Conservation (phyloP, 2,888 invertebrate species). For the Hetaerina titia region DNA sequence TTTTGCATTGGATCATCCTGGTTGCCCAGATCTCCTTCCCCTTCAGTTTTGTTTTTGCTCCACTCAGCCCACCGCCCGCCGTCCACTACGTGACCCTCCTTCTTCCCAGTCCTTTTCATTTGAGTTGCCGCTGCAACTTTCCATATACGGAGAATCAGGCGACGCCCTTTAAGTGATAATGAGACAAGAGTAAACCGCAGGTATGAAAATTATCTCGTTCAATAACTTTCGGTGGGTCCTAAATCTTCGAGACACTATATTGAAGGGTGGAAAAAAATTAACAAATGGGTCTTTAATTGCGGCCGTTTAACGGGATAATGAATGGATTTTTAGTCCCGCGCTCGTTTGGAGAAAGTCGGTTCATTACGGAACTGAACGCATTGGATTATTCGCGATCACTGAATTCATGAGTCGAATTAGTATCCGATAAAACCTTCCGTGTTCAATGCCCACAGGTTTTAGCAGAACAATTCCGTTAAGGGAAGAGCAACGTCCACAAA, state of each 20-base stretch:
- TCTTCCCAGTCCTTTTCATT: neutral
- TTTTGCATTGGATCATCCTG: slow-evolving; percentile 27
- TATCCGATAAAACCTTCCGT: too few relatives aligned
- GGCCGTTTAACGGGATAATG: neutral
- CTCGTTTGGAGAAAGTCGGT: neutral
- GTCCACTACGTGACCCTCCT: slow-evolving; percentile 11
- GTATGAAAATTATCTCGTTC: slow-evolving; percentile 31
- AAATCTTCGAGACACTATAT: neutral
- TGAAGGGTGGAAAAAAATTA: neutral
- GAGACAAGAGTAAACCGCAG: slow-evolving; percentile 56
- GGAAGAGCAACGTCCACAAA: too few relatives aligned
- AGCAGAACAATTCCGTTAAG: too few relatives aligned
- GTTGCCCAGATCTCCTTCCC: slow-evolving; percentile 16
- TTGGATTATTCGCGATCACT: too few relatives aligned
- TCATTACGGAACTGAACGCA: neutral
- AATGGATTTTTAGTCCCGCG: neutral
- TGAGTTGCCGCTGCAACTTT: slow-evolving; percentile 22
- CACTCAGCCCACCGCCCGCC: neutral
- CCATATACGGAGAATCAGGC: slow-evolving; percentile 47
- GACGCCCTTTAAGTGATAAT: slow-evolving; percentile 59
- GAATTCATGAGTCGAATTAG: too few relatives aligned
- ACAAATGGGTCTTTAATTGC: neutral
- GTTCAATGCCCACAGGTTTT: too few relatives aligned
- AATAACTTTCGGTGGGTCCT: slow-evolving; percentile 11
- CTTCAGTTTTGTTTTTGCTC: neutral